These are phyloP conservation scores for Cossypha dichroa DNA, from an alignment of 2,797 vertebrate species.

Conservation along the genomic window DNA sequence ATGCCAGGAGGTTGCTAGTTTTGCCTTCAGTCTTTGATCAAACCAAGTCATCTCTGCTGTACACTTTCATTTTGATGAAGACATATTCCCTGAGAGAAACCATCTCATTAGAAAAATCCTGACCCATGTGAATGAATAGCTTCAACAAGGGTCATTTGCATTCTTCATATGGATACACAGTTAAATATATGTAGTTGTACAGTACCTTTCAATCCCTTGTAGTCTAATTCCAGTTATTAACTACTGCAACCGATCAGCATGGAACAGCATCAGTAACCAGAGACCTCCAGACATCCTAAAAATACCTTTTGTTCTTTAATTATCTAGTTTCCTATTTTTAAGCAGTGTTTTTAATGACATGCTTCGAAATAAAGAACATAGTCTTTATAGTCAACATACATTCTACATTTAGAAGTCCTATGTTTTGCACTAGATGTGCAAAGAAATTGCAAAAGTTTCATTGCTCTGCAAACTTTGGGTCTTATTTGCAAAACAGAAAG, in stretches of 20 bases:
- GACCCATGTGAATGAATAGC: background rate
- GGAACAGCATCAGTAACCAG: background rate
- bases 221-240: background rate
- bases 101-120: background rate
- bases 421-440: background rate
- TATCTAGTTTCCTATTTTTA: background rate
- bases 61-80: background rate
- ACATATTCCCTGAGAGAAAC: background rate
- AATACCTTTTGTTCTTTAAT: background rate
- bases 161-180: background rate
- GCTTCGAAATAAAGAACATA: background rate
- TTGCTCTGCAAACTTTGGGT: background rate
- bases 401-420: background rate
- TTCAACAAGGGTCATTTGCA: background rate
- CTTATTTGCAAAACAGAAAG: background rate
- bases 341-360: background rate
- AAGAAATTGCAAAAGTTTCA: background rate
- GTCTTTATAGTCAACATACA: background rate
- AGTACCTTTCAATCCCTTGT: background rate
- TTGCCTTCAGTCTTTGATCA: background rate
- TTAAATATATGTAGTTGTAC: background rate
- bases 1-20: background rate
- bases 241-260: background rate
- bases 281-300: background rate
- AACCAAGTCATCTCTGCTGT: background rate